Evolutionary conservation across 2,113 vertebrate genomes (phyloP).

Genomic region (Cyprinus carpio): DNA sequence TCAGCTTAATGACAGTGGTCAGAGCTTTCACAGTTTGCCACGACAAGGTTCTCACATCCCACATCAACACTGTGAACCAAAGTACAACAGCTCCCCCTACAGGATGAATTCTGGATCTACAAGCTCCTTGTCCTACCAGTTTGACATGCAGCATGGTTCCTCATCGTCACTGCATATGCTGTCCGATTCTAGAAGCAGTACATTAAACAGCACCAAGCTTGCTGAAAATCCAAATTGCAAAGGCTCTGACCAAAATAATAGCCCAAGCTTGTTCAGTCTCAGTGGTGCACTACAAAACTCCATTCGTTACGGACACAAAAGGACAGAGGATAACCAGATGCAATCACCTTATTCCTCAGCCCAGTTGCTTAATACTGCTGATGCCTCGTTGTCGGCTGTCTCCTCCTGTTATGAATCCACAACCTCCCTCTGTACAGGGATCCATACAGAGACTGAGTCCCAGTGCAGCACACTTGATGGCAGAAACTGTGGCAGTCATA

Average conservation of each 20-base stretch:
- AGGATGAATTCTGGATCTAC: constrained; percentile 65
- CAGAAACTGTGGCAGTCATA: constrained; percentile 61
- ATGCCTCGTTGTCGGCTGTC: constrained; percentile 51
- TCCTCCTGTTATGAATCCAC: constrained; percentile 72
- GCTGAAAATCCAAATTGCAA: constrained; percentile 62
- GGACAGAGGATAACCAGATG: constrained; percentile 58
- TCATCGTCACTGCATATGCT: constrained; percentile 62
- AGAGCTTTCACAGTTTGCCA: constrained; percentile 82
- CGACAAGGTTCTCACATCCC: constrained; percentile 66
- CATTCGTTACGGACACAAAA: constrained; percentile 66
- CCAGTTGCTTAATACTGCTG: constrained; percentile 28
- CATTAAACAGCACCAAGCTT: constrained; percentile 61
- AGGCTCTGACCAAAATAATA: constrained; percentile 73
- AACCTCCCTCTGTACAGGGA: constrained; percentile 66
- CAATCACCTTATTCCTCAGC: constrained; percentile 60
- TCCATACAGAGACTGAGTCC: constrained; percentile 68
- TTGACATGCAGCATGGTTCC: constrained; percentile 65
- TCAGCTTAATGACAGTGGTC: constrained; percentile 62
- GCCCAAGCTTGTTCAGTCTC: constrained; percentile 73
- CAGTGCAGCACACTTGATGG: constrained; percentile 65
- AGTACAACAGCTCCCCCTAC: constrained; percentile 63
- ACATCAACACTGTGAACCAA: constrained; percentile 68
- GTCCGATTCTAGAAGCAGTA: constrained; percentile 52
- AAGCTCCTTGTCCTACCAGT: constrained; percentile 65
- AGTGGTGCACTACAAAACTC: constrained; percentile 53